phyloP scores from a whole-genome alignment of 2,888 invertebrate species.

The Trachelus tabidus region DNA sequence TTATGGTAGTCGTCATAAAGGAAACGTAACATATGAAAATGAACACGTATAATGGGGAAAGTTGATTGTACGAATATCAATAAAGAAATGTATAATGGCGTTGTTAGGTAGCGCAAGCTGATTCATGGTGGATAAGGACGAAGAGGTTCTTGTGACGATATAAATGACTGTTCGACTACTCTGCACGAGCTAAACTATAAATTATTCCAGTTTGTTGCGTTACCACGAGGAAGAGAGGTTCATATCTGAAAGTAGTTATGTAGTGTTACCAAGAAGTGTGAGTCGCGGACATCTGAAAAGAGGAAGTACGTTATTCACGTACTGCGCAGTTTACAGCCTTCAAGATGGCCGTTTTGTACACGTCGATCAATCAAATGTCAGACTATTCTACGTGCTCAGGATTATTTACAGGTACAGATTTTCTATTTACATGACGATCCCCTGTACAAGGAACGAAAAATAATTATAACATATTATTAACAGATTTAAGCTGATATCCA shows the following conservation, averaged over 20 bases:
- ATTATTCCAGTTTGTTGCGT: not conserved
- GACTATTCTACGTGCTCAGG: not conserved
- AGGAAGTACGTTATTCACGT: not conserved
- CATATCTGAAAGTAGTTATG: not conserved
- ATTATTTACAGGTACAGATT: not conserved
- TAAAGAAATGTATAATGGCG: constrained; percentile 7
- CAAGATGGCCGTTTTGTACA: not conserved
- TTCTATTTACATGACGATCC: not conserved
- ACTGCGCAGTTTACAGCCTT: not conserved
- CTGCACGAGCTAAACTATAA: not conserved
- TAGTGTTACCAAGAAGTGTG: not conserved
- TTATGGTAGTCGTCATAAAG: not conserved
- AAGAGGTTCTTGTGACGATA: not conserved
- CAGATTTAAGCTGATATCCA: not conserved
- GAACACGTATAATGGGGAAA: not conserved
- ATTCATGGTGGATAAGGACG: not conserved
- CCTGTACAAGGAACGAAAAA: not conserved
- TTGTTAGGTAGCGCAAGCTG: not conserved
- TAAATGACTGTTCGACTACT: not conserved
- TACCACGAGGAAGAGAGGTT: not conserved
- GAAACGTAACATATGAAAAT: constrained; percentile 26
- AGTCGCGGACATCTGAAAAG: not conserved
- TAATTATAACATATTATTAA: not conserved
- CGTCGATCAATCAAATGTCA: not conserved
- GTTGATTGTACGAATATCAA: not conserved